Evolutionary conservation across 2,797 vertebrate species (phyloP).

Genomic region (Eidolon dupreanum): DNA sequence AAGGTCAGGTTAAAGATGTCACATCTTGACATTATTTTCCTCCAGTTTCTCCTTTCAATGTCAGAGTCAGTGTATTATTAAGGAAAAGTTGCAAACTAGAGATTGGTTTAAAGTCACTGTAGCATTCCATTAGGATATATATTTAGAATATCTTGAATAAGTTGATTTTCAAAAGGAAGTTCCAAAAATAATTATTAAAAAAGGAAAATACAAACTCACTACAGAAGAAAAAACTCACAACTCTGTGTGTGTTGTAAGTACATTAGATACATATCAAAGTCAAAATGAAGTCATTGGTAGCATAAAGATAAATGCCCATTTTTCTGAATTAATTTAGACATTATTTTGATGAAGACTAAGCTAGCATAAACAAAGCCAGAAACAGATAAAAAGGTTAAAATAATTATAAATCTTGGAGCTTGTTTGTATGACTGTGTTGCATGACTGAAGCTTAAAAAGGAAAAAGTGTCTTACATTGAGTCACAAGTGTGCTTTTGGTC

Average conservation of each 20-base stretch:
- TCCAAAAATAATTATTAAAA: slow-evolving; percentile 59
- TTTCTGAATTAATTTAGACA: slow-evolving; percentile 86
- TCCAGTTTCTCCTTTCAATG: not conserved
- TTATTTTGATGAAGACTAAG: slow-evolving; percentile 81
- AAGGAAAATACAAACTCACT: slow-evolving; percentile 47
- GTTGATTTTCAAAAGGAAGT: slow-evolving; percentile 59
- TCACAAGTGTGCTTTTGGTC: slow-evolving; percentile 76
- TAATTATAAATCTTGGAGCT: slow-evolving; percentile 83
- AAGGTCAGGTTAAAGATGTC: not conserved
- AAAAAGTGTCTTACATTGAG: slow-evolving; percentile 55
- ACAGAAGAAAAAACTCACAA: not conserved
- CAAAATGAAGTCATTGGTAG: slow-evolving; percentile 80
- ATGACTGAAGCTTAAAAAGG: slow-evolving; percentile 67
- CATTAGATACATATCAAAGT: slow-evolving; percentile 73
- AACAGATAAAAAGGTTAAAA: slow-evolving; percentile 80
- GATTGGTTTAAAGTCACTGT: not conserved
- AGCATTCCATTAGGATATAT: not conserved
- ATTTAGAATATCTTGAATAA: slow-evolving; percentile 44
- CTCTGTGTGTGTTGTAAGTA: slow-evolving; percentile 46
- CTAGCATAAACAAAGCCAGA: slow-evolving; percentile 82
- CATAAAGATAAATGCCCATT: slow-evolving; percentile 83
- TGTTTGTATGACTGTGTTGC: slow-evolving; percentile 73
- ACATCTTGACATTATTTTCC: not conserved
- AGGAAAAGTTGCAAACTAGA: not conserved
- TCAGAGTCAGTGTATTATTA: not conserved